These are phyloP conservation scores for Halcyon leucocephala DNA, from an alignment of 2,797 vertebrate genomes.

Conservation along the genomic window DNA sequence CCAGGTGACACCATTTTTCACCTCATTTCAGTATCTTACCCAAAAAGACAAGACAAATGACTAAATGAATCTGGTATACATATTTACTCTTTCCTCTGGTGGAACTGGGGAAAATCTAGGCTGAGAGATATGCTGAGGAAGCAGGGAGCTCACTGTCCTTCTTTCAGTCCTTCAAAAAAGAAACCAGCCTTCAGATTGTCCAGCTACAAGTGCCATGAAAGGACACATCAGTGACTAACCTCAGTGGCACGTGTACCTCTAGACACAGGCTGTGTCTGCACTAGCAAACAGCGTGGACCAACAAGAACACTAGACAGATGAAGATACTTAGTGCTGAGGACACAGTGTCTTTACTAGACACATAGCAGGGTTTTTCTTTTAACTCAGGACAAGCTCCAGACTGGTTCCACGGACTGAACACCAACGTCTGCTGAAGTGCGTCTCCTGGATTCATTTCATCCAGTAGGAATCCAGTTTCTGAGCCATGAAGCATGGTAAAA, in stretches of 20 bases:
- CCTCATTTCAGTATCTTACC: background rate
- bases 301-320: fast-evolving
- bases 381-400: background rate
- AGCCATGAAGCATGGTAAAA: background rate
- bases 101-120: background rate
- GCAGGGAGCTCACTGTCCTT: background rate
- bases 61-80: fast-evolving
- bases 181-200: background rate
- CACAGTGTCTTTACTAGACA: background rate
- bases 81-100: background rate
- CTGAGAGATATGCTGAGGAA: background rate
- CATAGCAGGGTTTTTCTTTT: background rate
- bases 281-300: background rate
- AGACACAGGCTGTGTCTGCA: background rate
- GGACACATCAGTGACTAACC: background rate
- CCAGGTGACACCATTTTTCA: background rate
- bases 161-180: background rate
- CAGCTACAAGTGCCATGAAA: background rate
- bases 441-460: background rate
- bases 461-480: background rate
- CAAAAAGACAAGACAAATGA: background rate
- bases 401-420: background rate
- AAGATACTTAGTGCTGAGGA: background rate
- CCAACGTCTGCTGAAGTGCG: background rate
- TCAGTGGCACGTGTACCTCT: fast-evolving